phyloP scores from a whole-genome alignment of 2,113 vertebrate species.

The Strix uralensis region DNA sequence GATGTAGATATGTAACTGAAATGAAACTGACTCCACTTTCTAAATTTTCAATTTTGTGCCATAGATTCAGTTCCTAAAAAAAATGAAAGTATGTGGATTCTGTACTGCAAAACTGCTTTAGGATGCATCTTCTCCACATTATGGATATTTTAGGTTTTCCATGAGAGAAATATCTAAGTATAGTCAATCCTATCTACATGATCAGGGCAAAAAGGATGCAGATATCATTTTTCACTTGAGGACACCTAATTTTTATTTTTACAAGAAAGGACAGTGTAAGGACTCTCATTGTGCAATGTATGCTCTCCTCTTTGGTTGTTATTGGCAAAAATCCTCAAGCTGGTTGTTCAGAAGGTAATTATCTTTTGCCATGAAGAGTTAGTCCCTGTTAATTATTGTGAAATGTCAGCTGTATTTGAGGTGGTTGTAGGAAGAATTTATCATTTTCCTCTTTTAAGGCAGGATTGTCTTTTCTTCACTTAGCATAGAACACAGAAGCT shows the following conservation, averaged over 20 bases:
- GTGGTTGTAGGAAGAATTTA: background rate
- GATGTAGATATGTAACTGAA: background rate
- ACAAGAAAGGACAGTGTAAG: background rate
- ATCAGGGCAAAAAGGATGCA: background rate
- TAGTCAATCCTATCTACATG: background rate
- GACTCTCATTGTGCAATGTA: background rate
- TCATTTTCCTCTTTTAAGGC: background rate
- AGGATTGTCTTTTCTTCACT: background rate
- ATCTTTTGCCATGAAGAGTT: background rate
- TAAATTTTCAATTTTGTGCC: background rate
- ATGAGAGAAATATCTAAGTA: background rate
- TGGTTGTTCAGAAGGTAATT: background rate
- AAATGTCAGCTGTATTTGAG: background rate
- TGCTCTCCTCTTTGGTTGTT: background rate
- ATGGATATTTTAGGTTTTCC: background rate
- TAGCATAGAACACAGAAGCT: background rate
- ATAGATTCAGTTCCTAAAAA: background rate
- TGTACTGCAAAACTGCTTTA: background rate
- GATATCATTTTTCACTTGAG: background rate
- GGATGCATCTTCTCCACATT: background rate
- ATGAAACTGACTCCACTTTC: background rate
- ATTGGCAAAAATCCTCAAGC: background rate
- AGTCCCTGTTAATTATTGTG: background rate
- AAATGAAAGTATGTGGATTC: background rate
- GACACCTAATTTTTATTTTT: background rate